Evolutionary conservation across 2,888 invertebrate species (phyloP), one percentile per base, ranked within the genome.

Genomic region (Adineta ricciae): DNA sequence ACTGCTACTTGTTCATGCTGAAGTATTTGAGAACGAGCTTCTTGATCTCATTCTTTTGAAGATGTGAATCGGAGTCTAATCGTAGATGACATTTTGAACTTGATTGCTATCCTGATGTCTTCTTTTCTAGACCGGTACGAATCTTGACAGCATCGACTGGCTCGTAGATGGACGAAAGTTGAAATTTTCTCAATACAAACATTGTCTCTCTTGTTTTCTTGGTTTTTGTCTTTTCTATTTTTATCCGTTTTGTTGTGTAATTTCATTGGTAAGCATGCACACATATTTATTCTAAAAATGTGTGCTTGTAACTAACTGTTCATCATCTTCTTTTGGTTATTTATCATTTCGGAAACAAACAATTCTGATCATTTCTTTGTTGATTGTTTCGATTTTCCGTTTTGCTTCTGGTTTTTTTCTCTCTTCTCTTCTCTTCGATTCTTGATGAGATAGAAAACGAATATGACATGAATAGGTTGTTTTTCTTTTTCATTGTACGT

Each of bases 241-340:
- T 64, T 64, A 64, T 64, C 64, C 64, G 64, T 64, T 64, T 64
- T 64, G 64, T 64, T 64, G 64, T 32, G 64, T 64, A 64, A 64
- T 64, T 64, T 64, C 64, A 32, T 64, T 64, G 64, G 32, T 64
- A 64, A 16, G 64, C 64, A 32, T 16, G 64, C 64, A 7, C 64
- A 64, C 64, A 64, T 64, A 36, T 64, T 64, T 36, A 64, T 64
- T 64, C 16, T 64, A 32, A 32, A 32, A 36, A 64, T 64, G 64
- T 64, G 64, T 32, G 32, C 16, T 32, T 64, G 64, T 16, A 19
- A 64, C 32, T 64, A 64, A 64, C 32, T 64, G 19, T 64, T 64
- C 32, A 27, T 64, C 32, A 27, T 64, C 32, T 64, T 64, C 27
- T 64, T 64, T 64, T 64, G 14, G 27, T 64, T 32, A 27, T 64